Base-by-base conservation (phyloP, 1,140 invertebrate species). In the Phenacoccus solenopsis region DNA sequence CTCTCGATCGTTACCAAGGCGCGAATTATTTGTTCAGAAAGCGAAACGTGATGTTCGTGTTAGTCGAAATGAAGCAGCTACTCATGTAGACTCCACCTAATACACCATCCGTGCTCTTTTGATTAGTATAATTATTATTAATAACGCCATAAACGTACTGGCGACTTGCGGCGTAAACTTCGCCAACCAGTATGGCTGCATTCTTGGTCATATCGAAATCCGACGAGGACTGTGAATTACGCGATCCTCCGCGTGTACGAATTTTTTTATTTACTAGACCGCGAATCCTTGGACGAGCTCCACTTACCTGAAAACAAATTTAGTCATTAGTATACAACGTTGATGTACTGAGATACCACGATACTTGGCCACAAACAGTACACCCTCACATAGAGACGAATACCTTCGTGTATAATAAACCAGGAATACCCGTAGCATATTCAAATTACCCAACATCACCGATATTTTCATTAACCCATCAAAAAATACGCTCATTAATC, bases 21-120 rank as follows among this genome's bases (percentile, higher is more conserved):
- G 38, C 38, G 38, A 49, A 49, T 49, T 49, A 49, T 49, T 49
- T 49, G 38, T 49, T 49, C 38, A 49, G 38, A 49, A 49, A 49
- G 38, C 38, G 38, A 49, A 49, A 49, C 38, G 38, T 49, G 38
- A 49, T 49, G 38, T 49, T 49, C 38, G 38, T 49, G 38, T 49
- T 49, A 49, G 5, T 49, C 20, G 20, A 16, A 9, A 9, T 49
- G 3, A 49, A 49, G 20, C 4, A n/a, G 38, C 38, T 49, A 49
- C 38, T n/a, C 16, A 49, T n/a, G 5, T 3, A 49, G 38, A 49
- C 38, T 49, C 38, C 38, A 49, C 38, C 38, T 49, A 16, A 3
- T 49, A 16, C 5, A n/a, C n/a, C n/a, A n/a, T n/a, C n/a, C 38
- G 38, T 49, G 38, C 38, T 3, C 16, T n/a, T 49, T n/a, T 49